Evolutionary conservation across 2,113 vertebrate species (phyloP), one percentile per base, ranked within the genome.

Genomic region (Solenodon paradoxus): DNA sequence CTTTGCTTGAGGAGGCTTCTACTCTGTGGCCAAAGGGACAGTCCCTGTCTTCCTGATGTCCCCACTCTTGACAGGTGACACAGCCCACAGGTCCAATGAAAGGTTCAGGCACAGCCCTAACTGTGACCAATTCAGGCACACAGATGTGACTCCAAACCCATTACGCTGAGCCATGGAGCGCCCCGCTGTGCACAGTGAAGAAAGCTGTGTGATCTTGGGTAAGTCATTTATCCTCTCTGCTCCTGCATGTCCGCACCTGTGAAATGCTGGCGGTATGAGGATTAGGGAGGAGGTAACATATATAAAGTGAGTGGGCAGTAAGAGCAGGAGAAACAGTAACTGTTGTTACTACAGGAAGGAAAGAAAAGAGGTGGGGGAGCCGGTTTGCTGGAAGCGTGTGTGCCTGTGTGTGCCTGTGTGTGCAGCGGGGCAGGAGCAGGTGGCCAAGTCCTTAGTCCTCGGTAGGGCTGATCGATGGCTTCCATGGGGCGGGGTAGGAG

Each of bases 391-490:
- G 61, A 64, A 71, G 26, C 71, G 16, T 32, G 22, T 35, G 7
- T 66, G 38, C 38, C 68, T 10, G 61, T 26, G 22, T 61, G 53
- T 42, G 63, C 19, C 88, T 24, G 93, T 16, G 26, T 84, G 74
- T 20, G 69, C 61, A 47, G 66, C 19, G 84, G 61, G 88, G 69
- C 51, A 53, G 92, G 63, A 64, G 17, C 22, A 32, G 83, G 97
- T 97, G 98, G 97, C 92, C 92, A n/a, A 2, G 28, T 82, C 83
- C 92, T 97, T 85, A 20, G 82, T 74, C 30, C 75, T 68, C 53
- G 5, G 28, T 28, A 53, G 95, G 84, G 95, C n/a, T 97, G 98
- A 97, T 95, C 40, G 96, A 98, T 98, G 98, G 95, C 93, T 90
- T 96, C 92, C 66, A 80, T 64, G 66, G 59, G 63, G 87, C 0